Evolutionary conservation across 1,140 invertebrate species (phyloP).

Genomic region (Potamilus streckersoni): DNA sequence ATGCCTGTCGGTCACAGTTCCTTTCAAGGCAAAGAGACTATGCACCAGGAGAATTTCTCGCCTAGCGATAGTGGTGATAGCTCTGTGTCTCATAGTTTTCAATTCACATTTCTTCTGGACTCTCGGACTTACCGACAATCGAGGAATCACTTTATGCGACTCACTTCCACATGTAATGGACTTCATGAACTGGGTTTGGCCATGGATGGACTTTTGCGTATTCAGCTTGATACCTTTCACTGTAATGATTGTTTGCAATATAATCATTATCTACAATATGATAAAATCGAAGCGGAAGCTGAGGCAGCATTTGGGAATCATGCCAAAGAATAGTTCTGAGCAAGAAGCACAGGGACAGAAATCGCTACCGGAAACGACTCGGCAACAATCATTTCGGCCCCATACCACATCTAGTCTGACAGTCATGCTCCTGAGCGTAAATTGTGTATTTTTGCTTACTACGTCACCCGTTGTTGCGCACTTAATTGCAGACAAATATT

Average conservation of each 20-base stretch:
- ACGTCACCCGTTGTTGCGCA: slow-evolving; percentile 53
- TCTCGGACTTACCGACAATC: slow-evolving; percentile 22
- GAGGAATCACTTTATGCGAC: slow-evolving; percentile 27
- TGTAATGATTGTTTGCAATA: slow-evolving; percentile 53
- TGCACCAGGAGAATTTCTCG: slow-evolving; percentile 39
- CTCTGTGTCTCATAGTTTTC: slow-evolving; percentile 23
- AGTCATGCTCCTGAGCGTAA: slow-evolving; percentile 52
- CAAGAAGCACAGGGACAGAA: background rate
- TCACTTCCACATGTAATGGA: background rate
- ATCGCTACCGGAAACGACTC: background rate
- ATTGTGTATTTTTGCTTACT: slow-evolving; percentile 50
- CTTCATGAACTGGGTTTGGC: slow-evolving; percentile 47
- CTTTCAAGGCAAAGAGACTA: slow-evolving; percentile 37
- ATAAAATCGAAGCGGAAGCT: slow-evolving; percentile 25
- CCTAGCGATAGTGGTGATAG: slow-evolving; percentile 25
- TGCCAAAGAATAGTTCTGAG: background rate
- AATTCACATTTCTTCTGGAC: slow-evolving; percentile 58
- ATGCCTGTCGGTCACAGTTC: slow-evolving; percentile 45
- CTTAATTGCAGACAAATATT: slow-evolving; percentile 49
- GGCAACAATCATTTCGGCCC: background rate
- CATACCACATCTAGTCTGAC: slow-evolving; percentile 41
- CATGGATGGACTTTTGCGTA: slow-evolving; percentile 60
- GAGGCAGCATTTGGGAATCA: slow-evolving; percentile 13
- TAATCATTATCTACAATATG: slow-evolving; percentile 49
- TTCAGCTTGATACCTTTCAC: slow-evolving; percentile 58